A percentile compares a stretch with the other conserved stretches of the same genome.
These are phyloP conservation scores for Hirudo medicinalis DNA, from an alignment of 1,140 invertebrate species.

Conservation along the genomic window DNA sequence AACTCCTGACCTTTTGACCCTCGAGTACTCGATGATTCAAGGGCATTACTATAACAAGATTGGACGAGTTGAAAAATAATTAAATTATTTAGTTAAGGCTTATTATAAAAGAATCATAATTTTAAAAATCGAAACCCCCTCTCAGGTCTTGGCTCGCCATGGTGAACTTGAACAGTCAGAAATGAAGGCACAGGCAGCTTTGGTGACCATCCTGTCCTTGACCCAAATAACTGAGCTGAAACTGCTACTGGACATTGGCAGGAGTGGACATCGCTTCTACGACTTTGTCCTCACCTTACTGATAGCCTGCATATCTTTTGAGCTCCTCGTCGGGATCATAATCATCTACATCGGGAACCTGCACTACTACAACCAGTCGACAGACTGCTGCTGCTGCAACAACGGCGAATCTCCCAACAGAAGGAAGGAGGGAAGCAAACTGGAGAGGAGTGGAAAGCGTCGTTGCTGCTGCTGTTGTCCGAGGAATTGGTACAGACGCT, in stretches of 20 bases:
- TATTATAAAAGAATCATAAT: not conserved
- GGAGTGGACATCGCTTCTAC: conserved; percentile 17
- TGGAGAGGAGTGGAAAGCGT: not conserved
- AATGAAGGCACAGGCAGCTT: conserved; percentile 18
- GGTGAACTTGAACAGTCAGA: conserved; percentile 18
- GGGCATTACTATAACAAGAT: no score
- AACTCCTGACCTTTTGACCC: no score
- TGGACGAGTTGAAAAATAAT: no score
- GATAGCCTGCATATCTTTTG: conserved; percentile 16
- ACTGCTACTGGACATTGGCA: conserved; percentile 15
- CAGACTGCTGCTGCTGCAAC: conserved; percentile 20
- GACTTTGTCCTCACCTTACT: conserved; percentile 18
- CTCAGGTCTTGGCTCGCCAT: conserved; percentile 13
- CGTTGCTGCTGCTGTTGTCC: conserved; percentile 8
- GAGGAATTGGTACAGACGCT: conserved; percentile 3
- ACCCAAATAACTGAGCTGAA: conserved; percentile 20
- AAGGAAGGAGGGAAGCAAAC: not conserved
- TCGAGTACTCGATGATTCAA: no score
- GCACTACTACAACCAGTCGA: conserved; percentile 17
- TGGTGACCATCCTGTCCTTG: conserved; percentile 19
- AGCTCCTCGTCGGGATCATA: conserved; percentile 13
- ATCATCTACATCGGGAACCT: conserved; percentile 20
- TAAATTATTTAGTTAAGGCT: no score
- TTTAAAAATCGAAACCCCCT: not conserved
- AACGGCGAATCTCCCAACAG: not conserved